Percentiles rank a stretch among this genome's conserved stretches.
Evolutionary conservation across 2,113 vertebrate species (phyloP).

Genomic region (Solea senegalensis): DNA sequence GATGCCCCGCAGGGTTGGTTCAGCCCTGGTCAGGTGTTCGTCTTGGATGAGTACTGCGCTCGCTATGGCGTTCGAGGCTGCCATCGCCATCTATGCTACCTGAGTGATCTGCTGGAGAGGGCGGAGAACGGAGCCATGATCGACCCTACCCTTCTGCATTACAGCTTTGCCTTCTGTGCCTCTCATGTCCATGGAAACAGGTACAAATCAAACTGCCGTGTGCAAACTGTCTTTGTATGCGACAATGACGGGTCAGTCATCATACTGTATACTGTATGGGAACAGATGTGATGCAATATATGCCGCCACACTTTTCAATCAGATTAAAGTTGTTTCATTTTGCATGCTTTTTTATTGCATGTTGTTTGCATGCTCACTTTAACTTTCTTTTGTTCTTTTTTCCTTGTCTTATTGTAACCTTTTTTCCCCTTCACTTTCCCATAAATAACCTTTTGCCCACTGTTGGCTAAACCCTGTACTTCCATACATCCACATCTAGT

Average conservation of each 20-base stretch:
- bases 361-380: slow-evolving; percentile 42
- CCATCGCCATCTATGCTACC: slow-evolving; percentile 97
- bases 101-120: slow-evolving; percentile 93
- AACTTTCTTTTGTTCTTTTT: slow-evolving; percentile 30
- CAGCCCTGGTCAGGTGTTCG: slow-evolving; percentile 99
- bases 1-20: slow-evolving; percentile 91
- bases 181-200: slow-evolving; percentile 99
- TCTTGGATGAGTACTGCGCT: slow-evolving; percentile 97
- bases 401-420: slow-evolving; percentile 11
- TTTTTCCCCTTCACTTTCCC: background rate
- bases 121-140: slow-evolving; percentile 99
- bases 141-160: slow-evolving; percentile 98
- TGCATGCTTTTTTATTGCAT: slow-evolving; percentile 15
- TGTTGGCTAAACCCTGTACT: background rate
- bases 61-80: slow-evolving; percentile 96
- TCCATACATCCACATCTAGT: slow-evolving; percentile 71
- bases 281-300: background rate
- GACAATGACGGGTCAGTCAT: background rate
- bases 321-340: background rate
- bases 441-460: background rate
- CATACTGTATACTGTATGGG: too few species aligned
- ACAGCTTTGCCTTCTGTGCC: slow-evolving; percentile 99
- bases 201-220: slow-evolving; percentile 70
- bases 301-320: background rate
- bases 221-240: background rate